A percentile compares a stretch with the other conserved stretches of the same genome.
Conservation (phyloP, 2,888 invertebrate genomes). For the Scaptomyza flava region DNA sequence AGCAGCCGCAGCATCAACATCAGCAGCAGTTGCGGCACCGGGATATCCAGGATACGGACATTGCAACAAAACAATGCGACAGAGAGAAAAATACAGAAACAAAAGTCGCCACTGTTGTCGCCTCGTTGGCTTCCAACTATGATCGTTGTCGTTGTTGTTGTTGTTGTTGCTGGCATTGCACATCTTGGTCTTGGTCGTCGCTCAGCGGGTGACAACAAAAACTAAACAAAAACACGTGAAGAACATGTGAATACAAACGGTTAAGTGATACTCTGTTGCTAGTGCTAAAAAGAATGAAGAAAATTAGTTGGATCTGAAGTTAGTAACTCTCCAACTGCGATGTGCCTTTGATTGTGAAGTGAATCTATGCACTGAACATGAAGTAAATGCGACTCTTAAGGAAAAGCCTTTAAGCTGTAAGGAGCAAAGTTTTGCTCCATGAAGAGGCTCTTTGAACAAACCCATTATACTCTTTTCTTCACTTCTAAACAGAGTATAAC, state of each 20-base stretch:
- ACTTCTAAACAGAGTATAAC: not conserved
- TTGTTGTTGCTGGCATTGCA: slow-evolving; percentile 7
- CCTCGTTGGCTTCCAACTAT: slow-evolving; percentile 47
- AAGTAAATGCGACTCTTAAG: no score
- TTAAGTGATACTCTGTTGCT: not conserved
- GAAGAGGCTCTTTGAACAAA: no score
- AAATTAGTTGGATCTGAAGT: not conserved
- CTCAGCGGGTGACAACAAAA: slow-evolving; percentile 57
- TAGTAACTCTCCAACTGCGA: not conserved
- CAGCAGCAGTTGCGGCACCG: slow-evolving; percentile 19
- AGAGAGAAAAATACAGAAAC: slow-evolving; percentile 23
- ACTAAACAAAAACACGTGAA: slow-evolving; percentile 16
- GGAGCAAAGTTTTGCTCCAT: no score
- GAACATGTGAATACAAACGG: not conserved
- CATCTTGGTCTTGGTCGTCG: slow-evolving; percentile 42
- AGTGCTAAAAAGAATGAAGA: not conserved
- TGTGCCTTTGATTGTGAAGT: no score
- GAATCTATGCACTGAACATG: no score
- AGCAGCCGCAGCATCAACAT: slow-evolving; percentile 12
- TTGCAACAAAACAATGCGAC: slow-evolving; percentile 54
- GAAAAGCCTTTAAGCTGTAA: no score
- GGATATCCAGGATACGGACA: slow-evolving; percentile 41
- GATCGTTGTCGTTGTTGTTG: slow-evolving; percentile 17
- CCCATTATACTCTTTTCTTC: no score
- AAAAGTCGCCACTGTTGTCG: slow-evolving; percentile 58